These are phyloP conservation scores for Micromys minutus DNA, from an alignment of 2,113 vertebrate genomes.

Conservation along the genomic window DNA sequence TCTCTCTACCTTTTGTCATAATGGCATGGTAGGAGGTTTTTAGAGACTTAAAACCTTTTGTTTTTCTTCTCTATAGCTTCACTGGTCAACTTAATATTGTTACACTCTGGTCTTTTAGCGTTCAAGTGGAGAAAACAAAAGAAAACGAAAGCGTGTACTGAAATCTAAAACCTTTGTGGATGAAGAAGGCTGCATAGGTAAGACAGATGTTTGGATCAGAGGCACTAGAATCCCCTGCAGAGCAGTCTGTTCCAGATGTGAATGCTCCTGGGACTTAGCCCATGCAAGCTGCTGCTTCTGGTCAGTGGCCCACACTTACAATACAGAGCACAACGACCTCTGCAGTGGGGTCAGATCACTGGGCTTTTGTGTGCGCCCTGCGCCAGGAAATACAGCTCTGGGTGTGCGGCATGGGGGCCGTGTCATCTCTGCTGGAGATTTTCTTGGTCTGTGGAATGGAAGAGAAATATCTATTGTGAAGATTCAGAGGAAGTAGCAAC, in stretches of 20 bases:
- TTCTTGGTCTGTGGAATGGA: conserved; percentile 13
- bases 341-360: neutral
- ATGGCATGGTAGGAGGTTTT: conserved; percentile 15
- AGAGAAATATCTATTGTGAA: neutral
- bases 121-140: conserved; percentile 82
- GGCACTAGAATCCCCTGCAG: neutral
- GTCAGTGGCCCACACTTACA: neutral
- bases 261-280: neutral
- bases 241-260: neutral
- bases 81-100: conserved; percentile 4
- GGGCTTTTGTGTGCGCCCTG: neutral
- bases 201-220: conserved; percentile 59
- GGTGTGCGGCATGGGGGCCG: neutral
- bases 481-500: conserved; percentile 40
- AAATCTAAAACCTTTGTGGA: conserved; percentile 92
- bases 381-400: neutral
- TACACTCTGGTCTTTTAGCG: conserved; percentile 59
- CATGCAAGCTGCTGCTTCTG: neutral
- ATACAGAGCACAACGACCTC: neutral
- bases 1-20: conserved; percentile 11
- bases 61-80: conserved; percentile 18
- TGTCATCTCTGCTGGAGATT: neutral
- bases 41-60: neutral
- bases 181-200: conserved; percentile 94
- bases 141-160: conserved; percentile 92